Evolutionary conservation across 2,888 invertebrate genomes (phyloP).

Genomic region (Aricia artaxerxes): DNA sequence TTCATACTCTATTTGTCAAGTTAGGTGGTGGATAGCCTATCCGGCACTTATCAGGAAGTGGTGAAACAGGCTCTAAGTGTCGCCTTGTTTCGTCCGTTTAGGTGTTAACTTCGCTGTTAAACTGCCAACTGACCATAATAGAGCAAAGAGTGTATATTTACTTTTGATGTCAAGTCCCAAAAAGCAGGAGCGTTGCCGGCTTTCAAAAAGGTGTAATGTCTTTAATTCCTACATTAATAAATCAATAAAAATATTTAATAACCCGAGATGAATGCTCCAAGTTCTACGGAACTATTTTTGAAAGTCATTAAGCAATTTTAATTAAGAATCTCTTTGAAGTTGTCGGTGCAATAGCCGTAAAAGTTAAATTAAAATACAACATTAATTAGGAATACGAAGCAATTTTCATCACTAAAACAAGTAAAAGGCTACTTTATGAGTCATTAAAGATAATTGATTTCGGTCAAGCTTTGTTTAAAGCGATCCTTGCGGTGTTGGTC

Average conservation of each 20-base stretch:
- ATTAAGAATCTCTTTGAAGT: neutral
- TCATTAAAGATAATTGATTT: conserved; percentile 72
- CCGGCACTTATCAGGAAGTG: too few species aligned
- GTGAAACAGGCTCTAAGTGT: too few species aligned
- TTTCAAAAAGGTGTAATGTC: neutral
- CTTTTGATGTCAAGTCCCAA: too few species aligned
- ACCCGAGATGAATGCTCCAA: neutral
- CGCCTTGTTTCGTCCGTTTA: neutral
- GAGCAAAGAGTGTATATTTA: neutral
- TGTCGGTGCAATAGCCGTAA: neutral
- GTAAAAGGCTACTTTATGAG: conserved; percentile 45
- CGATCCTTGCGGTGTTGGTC: conserved; percentile 45
- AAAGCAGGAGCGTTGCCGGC: neutral
- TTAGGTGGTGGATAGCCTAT: too few species aligned
- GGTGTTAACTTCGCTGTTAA: neutral
- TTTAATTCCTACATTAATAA: neutral
- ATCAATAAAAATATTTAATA: neutral
- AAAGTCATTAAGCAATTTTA: neutral
- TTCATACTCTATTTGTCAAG: too few species aligned
- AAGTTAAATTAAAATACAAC: neutral
- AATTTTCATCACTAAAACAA: conserved; percentile 15
- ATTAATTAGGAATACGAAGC: conserved; percentile 25
- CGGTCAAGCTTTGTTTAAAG: conserved; percentile 43
- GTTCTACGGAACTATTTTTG: neutral
- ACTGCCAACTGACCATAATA: neutral